Base-by-base conservation (phyloP, 2,888 invertebrate species). In the Silvanus unidentatus region DNA sequence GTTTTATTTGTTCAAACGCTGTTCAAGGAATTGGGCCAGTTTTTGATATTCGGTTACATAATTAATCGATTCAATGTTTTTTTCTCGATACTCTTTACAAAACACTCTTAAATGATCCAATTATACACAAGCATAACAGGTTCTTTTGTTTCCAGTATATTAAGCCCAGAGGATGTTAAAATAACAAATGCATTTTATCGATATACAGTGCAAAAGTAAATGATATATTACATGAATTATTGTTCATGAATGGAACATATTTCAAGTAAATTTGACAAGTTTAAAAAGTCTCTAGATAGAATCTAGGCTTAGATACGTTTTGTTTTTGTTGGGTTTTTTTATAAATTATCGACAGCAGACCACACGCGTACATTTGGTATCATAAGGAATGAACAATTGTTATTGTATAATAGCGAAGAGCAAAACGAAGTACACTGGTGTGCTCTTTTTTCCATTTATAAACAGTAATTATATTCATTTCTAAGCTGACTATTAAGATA, bases 221-320 rank as follows among this genome's bases (percentile, higher is more conserved):
- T 52, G 51, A 53, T 52, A 42, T 50, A 54, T 50, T 43, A 30
- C 42, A 44, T 43, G 48, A 46, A 48, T 48, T 44, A 54, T 49
- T 41, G 47, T 22, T 41, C 42, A 30, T 50, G 50, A 52, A 53
- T 53, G 49, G 51, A 50, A 50, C 55, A 53, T 55, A 55, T 50
- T 49, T 55, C 53, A 55, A 52, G 40, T 53, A 45, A 45, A 53
- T 55, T 49, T 53, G 55, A 55, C 55, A 40, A 46, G 36, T 46
- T 46, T 43, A 49, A 53, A 47, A 46, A 49, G 29, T 27, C 22
- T 32, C 32, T 11, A 35, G 42, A 42, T 45, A 39, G 45, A 16
- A 39, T 41, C 38, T 32, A n/a, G 30, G 37, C 40, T 30, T 36
- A 40, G 22, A 32, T 45, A 36, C 37, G 36, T 45, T 45, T 41